Percentiles rank a stretch among this genome's conserved stretches.
phyloP scores from a whole-genome alignment of 2,113 vertebrate genomes.

The Boulengeromyrus knoepffleri region DNA sequence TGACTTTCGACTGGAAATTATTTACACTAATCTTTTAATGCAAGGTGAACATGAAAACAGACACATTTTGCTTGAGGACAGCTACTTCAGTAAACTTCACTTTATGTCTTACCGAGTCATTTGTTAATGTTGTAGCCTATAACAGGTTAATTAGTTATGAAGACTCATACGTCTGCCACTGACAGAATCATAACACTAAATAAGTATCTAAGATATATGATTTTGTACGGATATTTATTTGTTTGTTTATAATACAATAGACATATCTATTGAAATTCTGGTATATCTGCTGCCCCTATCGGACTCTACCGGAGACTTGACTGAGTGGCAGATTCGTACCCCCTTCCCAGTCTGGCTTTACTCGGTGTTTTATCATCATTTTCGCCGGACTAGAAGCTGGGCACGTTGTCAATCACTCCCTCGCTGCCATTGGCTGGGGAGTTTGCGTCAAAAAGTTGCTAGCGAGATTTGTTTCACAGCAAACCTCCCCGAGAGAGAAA shows the following conservation, averaged over 20 bases:
- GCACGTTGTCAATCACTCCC: conserved; percentile 82
- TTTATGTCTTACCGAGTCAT: not conserved
- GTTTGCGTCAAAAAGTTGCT: conserved; percentile 98
- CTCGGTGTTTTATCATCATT: conserved; percentile 62
- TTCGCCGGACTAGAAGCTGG: conserved; percentile 63
- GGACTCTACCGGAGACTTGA: conserved; percentile 8
- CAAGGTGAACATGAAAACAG: not conserved
- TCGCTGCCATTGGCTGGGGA: conserved; percentile 93
- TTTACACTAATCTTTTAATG: not conserved
- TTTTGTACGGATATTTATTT: conserved; percentile 22
- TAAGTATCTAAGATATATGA: not conserved
- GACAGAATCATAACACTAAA: not conserved
- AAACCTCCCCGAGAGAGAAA: conserved; percentile 79
- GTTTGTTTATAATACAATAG: conserved; percentile 5
- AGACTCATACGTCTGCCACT: not conserved
- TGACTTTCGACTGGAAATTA: not conserved
- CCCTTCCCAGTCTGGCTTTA: not conserved
- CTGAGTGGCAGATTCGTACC: conserved; percentile 4
- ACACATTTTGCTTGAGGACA: not conserved
- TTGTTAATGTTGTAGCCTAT: not conserved
- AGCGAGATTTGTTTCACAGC: conserved; percentile 87
- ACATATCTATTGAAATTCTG: not conserved
- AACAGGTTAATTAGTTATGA: not conserved
- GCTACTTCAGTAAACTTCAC: not conserved
- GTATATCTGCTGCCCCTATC: conserved; percentile 7